Evolutionary conservation across 2,888 invertebrate species (phyloP), one percentile per base, ranked within the genome.

Genomic region (Thymelicus sylvestris): DNA sequence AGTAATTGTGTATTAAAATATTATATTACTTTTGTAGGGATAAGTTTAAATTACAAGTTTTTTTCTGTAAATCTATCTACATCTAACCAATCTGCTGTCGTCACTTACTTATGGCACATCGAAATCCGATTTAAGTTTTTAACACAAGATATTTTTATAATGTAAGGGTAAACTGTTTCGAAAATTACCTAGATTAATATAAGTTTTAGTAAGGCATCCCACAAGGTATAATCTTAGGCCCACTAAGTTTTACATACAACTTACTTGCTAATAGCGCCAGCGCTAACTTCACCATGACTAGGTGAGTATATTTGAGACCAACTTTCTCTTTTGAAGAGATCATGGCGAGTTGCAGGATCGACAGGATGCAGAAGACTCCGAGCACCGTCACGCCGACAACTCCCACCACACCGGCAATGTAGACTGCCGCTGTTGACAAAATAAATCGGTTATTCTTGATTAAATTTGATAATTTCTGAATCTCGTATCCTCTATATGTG

Each of bases 311-410:
- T 81, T 96, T 95, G 92, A 97, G 93, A 74, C 96, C 95, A 74
- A 98, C 96, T 82, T 96, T 95, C 86, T 97, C 97, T 84, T 96
- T 96, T 66, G 97, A 97, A 67, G 97, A 96, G 81, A 97, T 96
- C 97, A 98, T 97, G 75, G 97, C 97, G 77, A 98, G 95, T 88
- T 98, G 98, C 75, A 98, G 94, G 74, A 98, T 95, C 66, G 97
- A 96, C 74, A 97, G 91, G 73, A 97, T 91, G 89, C 97, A 97
- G 91, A 97, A 97, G 70, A 97, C 90, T 59, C 96, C 97, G 75
- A 98, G 94, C 66, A 96, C 91, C 2, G 95, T 92, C 59, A 97
- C 96, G 66, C 97, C 97, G 71, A 96, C 90, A n/a, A 96, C 95
- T 7, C 96, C 97, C 74, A 97, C 95, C 76, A 97, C 92, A 66